Evolutionary conservation across 2,113 vertebrate genomes (phyloP), one percentile per base, ranked within the genome.

Genomic region (Hemiprocne comata): DNA sequence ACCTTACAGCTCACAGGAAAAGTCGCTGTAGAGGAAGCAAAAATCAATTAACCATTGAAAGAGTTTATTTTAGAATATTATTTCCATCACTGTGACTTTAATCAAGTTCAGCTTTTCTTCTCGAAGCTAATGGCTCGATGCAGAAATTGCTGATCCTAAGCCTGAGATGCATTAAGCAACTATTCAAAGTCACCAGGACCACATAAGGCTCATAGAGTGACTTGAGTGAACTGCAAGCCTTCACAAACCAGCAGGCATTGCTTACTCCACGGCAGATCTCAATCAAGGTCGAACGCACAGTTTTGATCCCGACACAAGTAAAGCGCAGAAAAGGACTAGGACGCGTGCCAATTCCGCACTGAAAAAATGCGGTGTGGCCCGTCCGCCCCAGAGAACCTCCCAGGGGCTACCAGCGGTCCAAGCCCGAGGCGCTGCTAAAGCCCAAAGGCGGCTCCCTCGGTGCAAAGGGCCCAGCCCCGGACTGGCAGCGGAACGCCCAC

Each of bases 261-360:
- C 33, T 16, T 3, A 1, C 3, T 5, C 4, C 26, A 10, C 2
- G 0, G 34, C 20, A 18, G 1, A 26, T 1, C 69, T 7, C 61
- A 3, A 1, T 1, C 38, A 4, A 10, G 34, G 8, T 1, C 0
- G 7, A 50, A 55, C 7, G 5, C 24, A 1, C 2, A 16, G 31
- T 3, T 54, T 1, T 7, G 7, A 40, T 10, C 7, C n/a, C 10
- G 6, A 10, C 3, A 7, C 33, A 28, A 3, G 17, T 0, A 21
- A 38, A 36, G 17, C 40, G 7, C 44, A 34, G 6, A 18, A 9
- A 7, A 8, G 20, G 20, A 0, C 3, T 9, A 7, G 33, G 48
- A 71, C 50, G 8, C 1, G 7, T 48, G 60, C 29, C 85, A n/a
- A n/a, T 28, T 2, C 12, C 0, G 3, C 24, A 11, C 9, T 1